phyloP scores from a whole-genome alignment of 2,113 vertebrate genomes.

The Prolemur simus region DNA sequence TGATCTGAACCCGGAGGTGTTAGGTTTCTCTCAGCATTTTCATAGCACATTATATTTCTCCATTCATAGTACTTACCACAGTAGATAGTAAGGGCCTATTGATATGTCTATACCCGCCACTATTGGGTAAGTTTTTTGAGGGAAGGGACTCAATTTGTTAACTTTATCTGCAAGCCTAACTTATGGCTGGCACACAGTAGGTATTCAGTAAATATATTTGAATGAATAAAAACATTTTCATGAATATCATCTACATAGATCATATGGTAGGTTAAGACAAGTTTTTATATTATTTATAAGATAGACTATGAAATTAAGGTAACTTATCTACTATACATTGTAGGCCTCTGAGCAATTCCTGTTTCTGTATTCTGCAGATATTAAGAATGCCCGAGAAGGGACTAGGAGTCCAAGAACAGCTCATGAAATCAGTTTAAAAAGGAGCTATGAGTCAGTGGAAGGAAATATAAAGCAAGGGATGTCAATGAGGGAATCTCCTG shows the following conservation, averaged over 20 bases:
- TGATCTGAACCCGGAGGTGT: background rate
- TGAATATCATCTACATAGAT: background rate
- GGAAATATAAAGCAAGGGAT: slow-evolving; percentile 90
- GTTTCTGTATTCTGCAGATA: slow-evolving; percentile 84
- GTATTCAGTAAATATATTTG: background rate
- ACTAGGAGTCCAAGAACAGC: slow-evolving; percentile 94
- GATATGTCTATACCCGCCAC: background rate
- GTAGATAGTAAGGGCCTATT: background rate
- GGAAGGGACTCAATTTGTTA: slow-evolving; percentile 1
- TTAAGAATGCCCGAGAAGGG: slow-evolving; percentile 96
- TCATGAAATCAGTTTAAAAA: slow-evolving; percentile 92
- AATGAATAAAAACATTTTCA: slow-evolving; percentile 20
- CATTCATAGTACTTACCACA: background rate
- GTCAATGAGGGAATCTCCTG: slow-evolving; percentile 89
- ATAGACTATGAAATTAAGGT: slow-evolving; percentile 20
- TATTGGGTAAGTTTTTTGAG: background rate
- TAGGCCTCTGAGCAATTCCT: background rate
- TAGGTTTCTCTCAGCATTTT: background rate
- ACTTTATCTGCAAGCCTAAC: background rate
- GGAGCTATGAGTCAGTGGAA: slow-evolving; percentile 96
- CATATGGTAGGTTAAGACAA: background rate
- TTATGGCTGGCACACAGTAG: background rate
- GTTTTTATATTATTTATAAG: background rate
- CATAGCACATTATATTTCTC: background rate
- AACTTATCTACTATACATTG: background rate